These are phyloP conservation scores for Sphecodes monilicornis DNA, from an alignment of 2,888 invertebrate species.

Conservation along the genomic window DNA sequence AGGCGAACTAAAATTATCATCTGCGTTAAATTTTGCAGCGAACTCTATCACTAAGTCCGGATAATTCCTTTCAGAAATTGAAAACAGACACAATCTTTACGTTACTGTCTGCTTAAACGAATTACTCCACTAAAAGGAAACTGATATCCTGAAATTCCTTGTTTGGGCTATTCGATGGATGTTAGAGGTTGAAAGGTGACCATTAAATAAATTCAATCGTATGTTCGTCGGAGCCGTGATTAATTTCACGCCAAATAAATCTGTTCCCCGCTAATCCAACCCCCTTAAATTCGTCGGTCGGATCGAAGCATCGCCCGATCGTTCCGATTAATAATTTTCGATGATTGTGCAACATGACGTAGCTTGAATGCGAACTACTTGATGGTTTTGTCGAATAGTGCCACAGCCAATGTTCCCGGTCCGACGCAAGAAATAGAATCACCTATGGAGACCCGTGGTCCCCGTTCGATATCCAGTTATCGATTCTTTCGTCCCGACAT, in stretches of 20 bases:
- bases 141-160: neutral
- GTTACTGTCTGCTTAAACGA: neutral
- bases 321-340: conserved; percentile 65
- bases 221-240: conserved; percentile 9
- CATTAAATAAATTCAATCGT: conserved; percentile 10
- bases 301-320: conserved; percentile 12
- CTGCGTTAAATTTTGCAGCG: neutral
- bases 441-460: neutral
- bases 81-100: neutral
- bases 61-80: neutral
- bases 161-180: neutral
- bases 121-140: neutral
- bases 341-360: conserved; percentile 46
- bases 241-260: conserved; percentile 58
- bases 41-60: neutral
- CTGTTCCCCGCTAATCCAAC: conserved; percentile 3
- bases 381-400: neutral
- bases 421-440: neutral
- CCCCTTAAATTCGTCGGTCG: conserved; percentile 29
- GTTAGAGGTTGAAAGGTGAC: conserved; percentile 10
- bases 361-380: neutral
- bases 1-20: neutral
- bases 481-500: neutral
- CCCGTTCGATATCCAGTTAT: neutral
- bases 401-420: neutral